phyloP scores from a whole-genome alignment of 2,113 vertebrate species.

The Xenopus tropicalis region UCB_Xtro_10.0 CM004450.2:84212001-84212500 shows the following conservation, averaged over 20 bases:
- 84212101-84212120: neutral
- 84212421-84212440: neutral
- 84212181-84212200: neutral
- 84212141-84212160: neutral
- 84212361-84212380: slow-evolving; percentile 4
- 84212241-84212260: slow-evolving; percentile 4
- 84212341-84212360: neutral
- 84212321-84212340: slow-evolving; percentile 6
- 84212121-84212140: neutral
- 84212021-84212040: no score
- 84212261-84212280: slow-evolving; percentile 9
- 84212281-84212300: neutral
- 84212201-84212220: neutral
- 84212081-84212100: no score
- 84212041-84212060: no score
- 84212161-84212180: neutral
- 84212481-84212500: neutral
- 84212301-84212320: slow-evolving; percentile 24
- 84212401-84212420: slow-evolving; percentile 10
- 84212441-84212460: neutral
- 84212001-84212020: no score
- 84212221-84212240: neutral
- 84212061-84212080: no score
- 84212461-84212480: neutral
- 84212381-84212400: neutral